Evolutionary conservation across 2,797 vertebrate genomes (phyloP).

Genomic region (Sarcophilus harrisii): DNA sequence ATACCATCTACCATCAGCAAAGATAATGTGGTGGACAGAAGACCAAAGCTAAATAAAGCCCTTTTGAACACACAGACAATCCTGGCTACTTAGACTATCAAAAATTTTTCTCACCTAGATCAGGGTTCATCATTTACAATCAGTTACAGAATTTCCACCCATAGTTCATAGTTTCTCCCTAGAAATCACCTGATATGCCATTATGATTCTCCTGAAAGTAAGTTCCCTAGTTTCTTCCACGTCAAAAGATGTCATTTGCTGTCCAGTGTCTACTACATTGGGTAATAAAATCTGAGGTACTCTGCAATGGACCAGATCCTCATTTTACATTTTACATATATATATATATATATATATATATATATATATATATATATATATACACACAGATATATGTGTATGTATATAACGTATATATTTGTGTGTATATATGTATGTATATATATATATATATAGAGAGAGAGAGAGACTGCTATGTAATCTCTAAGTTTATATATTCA

Average conservation of each 20-base stretch:
- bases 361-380: no score
- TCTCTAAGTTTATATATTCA: not conserved
- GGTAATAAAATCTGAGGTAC: not conserved
- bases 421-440: no score
- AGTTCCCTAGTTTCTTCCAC: not conserved
- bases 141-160: not conserved
- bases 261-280: not conserved
- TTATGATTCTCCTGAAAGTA: not conserved
- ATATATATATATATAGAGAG: no score
- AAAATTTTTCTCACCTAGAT: not conserved
- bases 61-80: not conserved
- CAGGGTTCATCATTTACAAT: not conserved
- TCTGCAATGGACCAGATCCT: not conserved
- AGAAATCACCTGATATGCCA: not conserved
- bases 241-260: not conserved
- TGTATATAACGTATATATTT: no score
- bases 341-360: no score
- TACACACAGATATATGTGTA: no score
- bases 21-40: not conserved
- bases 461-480: no score
- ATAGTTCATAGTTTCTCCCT: not conserved
- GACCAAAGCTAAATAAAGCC: not conserved
- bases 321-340: not conserved
- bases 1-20: not conserved
- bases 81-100: not conserved